Percentiles rank a stretch among this genome's conserved stretches.
phyloP scores from a whole-genome alignment of 2,888 invertebrate species.

The Sussaba pulchella region DNA sequence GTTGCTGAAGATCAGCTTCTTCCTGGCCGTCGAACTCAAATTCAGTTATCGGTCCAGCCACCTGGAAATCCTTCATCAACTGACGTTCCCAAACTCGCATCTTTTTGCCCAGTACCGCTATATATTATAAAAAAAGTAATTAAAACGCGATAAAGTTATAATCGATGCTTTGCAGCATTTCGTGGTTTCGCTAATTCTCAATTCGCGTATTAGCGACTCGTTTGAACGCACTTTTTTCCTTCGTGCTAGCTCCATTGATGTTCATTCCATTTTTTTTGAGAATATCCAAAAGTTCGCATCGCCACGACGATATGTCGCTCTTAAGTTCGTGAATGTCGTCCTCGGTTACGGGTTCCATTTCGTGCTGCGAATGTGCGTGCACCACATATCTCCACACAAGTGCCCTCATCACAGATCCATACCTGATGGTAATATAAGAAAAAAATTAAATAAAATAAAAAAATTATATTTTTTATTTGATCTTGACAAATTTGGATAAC shows the following conservation, averaged over 20 bases:
- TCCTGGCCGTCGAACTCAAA: conserved; percentile 76
- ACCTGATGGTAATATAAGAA: conserved; percentile 76
- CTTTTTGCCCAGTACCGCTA: conserved; percentile 90
- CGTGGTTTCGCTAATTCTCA: background rate
- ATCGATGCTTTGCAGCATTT: too few relatives aligned
- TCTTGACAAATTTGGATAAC: background rate
- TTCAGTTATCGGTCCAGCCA: conserved; percentile 88
- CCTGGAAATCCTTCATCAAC: conserved; percentile 95
- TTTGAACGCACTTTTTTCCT: conserved; percentile 88
- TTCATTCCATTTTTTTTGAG: conserved; percentile 95
- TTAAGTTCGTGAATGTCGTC: conserved; percentile 98
- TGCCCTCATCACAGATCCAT: conserved; percentile 94
- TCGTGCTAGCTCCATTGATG: conserved; percentile 89
- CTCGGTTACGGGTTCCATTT: conserved; percentile 95
- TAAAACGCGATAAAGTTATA: background rate
- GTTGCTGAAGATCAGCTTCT: conserved; percentile 77
- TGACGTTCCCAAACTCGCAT: conserved; percentile 95
- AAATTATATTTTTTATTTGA: too few relatives aligned
- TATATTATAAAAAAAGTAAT: background rate
- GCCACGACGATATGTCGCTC: conserved; percentile 95
- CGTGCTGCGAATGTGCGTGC: conserved; percentile 92
- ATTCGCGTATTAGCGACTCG: background rate
- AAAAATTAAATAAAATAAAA: conserved; percentile 12
- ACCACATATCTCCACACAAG: conserved; percentile 97
- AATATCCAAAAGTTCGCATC: conserved; percentile 96